Conservation (phyloP, 2,113 vertebrate genomes). For the Gila orcuttii region DNA sequence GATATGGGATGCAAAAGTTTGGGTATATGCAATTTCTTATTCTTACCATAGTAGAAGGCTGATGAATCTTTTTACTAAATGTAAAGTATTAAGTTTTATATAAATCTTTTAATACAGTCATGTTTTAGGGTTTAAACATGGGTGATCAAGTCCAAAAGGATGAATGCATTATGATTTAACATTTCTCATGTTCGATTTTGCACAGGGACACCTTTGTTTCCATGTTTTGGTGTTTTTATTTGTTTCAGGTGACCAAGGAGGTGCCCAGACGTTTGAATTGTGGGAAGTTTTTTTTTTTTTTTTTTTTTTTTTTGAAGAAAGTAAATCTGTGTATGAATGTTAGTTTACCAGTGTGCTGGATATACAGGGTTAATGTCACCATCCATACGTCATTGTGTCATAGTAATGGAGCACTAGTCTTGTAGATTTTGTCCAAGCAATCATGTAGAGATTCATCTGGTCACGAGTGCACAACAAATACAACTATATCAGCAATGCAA, state of each 20-base stretch:
- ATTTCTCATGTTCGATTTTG: conserved; percentile 73
- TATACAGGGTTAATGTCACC: conserved; percentile 98
- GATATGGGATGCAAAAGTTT: conserved; percentile 77
- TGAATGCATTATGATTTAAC: conserved; percentile 65
- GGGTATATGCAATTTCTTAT: conserved; percentile 86
- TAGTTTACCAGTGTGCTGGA: conserved; percentile 90
- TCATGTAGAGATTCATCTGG: conserved; percentile 60
- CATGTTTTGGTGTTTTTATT: conserved; percentile 94
- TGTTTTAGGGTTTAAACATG: conserved; percentile 70
- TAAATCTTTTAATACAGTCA: conserved; percentile 80
- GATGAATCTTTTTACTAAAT: conserved; percentile 78
- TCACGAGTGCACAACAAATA: conserved; percentile 43
- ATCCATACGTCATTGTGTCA: conserved; percentile 81
- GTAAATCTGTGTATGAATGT: conserved; percentile 63
- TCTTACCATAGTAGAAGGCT: conserved; percentile 70
- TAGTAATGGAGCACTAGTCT: conserved; percentile 82
- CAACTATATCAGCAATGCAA: conserved; percentile 41
- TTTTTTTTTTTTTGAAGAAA: conserved; percentile 68
- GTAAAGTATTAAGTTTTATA: conserved; percentile 80
- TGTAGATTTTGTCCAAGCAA: conserved; percentile 76
- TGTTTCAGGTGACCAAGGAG: conserved; percentile 74
- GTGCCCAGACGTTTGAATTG: conserved; percentile 84
- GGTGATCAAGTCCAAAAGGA: conserved; percentile 62
- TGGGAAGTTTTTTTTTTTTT: conserved; percentile 73
- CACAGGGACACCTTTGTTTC: conserved; percentile 84